Conservation (phyloP, 2,797 vertebrate genomes). For the Parauchenoglanis punctatus region DNA sequence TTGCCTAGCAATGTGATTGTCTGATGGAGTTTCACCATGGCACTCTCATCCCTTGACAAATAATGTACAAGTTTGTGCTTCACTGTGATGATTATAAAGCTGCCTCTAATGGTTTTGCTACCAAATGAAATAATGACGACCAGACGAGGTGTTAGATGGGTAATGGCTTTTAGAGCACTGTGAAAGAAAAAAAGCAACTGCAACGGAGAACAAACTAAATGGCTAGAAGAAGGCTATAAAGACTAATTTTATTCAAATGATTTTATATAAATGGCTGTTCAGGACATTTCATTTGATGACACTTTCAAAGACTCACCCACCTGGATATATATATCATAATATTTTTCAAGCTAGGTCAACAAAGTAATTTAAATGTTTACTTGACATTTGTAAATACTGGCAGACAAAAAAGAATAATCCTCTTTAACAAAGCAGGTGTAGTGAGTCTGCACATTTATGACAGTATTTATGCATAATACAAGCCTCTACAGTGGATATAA, state of each 20-base stretch:
- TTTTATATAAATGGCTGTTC: constrained; percentile 17
- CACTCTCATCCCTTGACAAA: constrained; percentile 13
- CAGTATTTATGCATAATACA: background rate
- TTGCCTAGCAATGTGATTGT: constrained; percentile 19
- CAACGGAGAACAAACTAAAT: constrained; percentile 14
- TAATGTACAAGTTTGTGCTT: constrained; percentile 10
- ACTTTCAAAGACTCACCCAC: background rate
- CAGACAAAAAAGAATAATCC: background rate
- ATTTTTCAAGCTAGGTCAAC: background rate
- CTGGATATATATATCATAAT: background rate
- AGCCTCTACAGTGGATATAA: background rate
- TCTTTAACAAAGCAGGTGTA: background rate
- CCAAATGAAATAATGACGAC: constrained; percentile 30
- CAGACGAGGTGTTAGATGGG: constrained; percentile 22
- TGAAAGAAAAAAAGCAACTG: background rate
- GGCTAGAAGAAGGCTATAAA: background rate
- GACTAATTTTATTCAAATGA: constrained; percentile 19
- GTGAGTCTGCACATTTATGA: background rate
- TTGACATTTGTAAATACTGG: background rate
- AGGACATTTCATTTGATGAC: background rate
- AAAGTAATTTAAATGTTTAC: background rate
- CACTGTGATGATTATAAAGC: constrained; percentile 15
- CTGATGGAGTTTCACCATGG: constrained; percentile 8
- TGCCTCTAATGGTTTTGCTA: constrained; percentile 24
- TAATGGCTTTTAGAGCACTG: constrained; percentile 27